These are phyloP conservation scores for Drosophila recens DNA, from an alignment of 2,888 invertebrate genomes.

Conservation along the genomic window DNA sequence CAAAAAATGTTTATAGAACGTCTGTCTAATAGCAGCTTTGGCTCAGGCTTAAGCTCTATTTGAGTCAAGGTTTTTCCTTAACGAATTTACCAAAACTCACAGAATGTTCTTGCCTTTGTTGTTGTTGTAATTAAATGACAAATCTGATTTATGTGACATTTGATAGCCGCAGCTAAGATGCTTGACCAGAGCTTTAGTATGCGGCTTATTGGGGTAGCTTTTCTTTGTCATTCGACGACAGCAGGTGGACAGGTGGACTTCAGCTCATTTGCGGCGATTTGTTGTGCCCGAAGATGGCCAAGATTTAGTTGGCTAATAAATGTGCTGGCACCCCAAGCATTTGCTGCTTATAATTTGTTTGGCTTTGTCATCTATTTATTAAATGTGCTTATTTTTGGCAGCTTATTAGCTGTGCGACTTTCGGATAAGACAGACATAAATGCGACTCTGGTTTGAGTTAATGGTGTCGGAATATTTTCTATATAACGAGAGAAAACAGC, in stretches of 20 bases:
- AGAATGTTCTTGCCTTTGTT: conserved; percentile 18
- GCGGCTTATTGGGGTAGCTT: conserved; percentile 43
- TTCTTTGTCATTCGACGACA: conserved; percentile 38
- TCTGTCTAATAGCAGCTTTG: conserved; percentile 63
- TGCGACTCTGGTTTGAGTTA: background rate
- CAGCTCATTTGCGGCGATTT: conserved; percentile 69
- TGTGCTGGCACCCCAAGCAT: conserved; percentile 48
- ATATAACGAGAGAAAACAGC: background rate
- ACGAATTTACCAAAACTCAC: conserved; percentile 27
- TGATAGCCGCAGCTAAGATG: conserved; percentile 64
- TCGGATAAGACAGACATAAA: conserved; percentile 26
- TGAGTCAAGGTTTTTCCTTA: conserved; percentile 37
- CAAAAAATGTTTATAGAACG: conserved; percentile 40
- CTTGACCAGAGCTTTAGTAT: conserved; percentile 45
- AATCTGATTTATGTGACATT: conserved; percentile 82
- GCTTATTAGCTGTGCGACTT: conserved; percentile 69
- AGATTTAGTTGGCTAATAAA: conserved; percentile 64
- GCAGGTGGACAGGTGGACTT: conserved; percentile 18
- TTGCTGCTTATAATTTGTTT: conserved; percentile 74
- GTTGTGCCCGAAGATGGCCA: conserved; percentile 22
- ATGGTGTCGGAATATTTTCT: background rate
- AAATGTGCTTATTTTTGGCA: conserved; percentile 75
- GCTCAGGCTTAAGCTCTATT: conserved; percentile 60
- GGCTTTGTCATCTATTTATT: conserved; percentile 77
- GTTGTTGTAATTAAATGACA: conserved; percentile 69